Evolutionary conservation across 2,797 vertebrate genomes (phyloP).

Genomic region (Rhinichthys osculus): DNA sequence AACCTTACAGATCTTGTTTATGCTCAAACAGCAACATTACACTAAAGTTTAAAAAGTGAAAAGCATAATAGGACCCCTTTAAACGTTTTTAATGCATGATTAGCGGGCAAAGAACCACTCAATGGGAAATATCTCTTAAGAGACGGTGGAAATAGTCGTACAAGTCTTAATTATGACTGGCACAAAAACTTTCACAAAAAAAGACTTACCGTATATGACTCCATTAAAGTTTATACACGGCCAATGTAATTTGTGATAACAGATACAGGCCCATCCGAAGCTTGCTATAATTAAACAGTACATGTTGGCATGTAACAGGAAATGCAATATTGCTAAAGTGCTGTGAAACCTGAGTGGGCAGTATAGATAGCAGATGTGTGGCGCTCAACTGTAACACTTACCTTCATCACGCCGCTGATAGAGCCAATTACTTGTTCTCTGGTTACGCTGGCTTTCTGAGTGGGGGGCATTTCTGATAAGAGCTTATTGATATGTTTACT

Average conservation of each 20-base stretch:
- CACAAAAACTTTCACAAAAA: not conserved
- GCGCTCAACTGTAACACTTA: slow-evolving; percentile 73
- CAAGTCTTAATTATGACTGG: not conserved
- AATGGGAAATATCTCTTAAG: not conserved
- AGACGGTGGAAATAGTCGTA: not conserved
- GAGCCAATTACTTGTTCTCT: slow-evolving; percentile 76
- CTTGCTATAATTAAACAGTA: slow-evolving; percentile 8
- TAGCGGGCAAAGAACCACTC: not conserved
- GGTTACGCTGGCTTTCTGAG: slow-evolving; percentile 72
- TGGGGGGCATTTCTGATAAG: slow-evolving; percentile 73
- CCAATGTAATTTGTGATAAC: not conserved
- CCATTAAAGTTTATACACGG: not conserved
- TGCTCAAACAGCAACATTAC: no score
- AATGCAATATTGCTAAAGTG: slow-evolving; percentile 79
- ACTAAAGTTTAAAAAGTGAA: no score
- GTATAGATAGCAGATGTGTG: slow-evolving; percentile 77
- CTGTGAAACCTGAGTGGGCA: slow-evolving; percentile 76
- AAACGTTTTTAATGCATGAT: not conserved
- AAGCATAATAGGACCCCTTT: no score
- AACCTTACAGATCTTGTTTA: no score
- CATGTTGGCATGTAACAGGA: slow-evolving; percentile 68
- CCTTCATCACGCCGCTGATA: slow-evolving; percentile 72
- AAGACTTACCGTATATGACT: not conserved
- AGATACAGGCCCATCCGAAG: slow-evolving; percentile 50
- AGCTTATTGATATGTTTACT: slow-evolving; percentile 67